Conservation (phyloP, 2,888 invertebrate genomes). For the Malacosoma neustria region DNA sequence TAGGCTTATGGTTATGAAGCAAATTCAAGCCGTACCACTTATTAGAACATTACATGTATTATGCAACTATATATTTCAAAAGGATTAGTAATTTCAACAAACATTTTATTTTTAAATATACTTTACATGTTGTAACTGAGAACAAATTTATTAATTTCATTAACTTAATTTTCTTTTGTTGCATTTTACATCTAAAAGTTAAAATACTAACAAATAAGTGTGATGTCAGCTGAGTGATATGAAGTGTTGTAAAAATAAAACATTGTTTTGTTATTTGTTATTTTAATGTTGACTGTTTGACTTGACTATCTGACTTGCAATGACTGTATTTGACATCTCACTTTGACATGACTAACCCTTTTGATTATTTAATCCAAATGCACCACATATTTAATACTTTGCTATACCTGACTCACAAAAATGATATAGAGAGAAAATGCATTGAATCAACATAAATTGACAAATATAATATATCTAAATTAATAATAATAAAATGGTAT, state of each 20-base stretch:
- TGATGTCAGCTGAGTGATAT: slow-evolving; percentile 52
- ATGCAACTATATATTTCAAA: no score
- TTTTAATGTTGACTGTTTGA: slow-evolving; percentile 21
- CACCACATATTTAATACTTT: no score
- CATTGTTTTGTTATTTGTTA: slow-evolving; percentile 35
- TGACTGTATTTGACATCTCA: slow-evolving; percentile 52
- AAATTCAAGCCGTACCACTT: not conserved
- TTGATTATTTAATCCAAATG: no score
- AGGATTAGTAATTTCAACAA: no score
- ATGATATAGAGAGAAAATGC: no score
- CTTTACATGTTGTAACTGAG: no score
- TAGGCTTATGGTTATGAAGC: not conserved
- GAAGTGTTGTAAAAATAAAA: slow-evolving; percentile 46
- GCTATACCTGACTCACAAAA: no score
- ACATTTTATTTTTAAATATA: no score
- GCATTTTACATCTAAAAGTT: slow-evolving; percentile 13
- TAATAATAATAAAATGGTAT: no score
- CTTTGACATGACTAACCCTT: slow-evolving; percentile 33
- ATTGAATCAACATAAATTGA: no score
- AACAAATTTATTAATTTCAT: not conserved
- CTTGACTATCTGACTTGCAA: slow-evolving; percentile 18
- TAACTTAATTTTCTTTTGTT: slow-evolving; percentile 7
- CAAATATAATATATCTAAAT: no score
- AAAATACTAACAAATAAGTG: slow-evolving; percentile 53
- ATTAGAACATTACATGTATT: not conserved